Evolutionary conservation across 2,888 invertebrate species (phyloP).

Genomic region (Deroplatys truncata): DNA sequence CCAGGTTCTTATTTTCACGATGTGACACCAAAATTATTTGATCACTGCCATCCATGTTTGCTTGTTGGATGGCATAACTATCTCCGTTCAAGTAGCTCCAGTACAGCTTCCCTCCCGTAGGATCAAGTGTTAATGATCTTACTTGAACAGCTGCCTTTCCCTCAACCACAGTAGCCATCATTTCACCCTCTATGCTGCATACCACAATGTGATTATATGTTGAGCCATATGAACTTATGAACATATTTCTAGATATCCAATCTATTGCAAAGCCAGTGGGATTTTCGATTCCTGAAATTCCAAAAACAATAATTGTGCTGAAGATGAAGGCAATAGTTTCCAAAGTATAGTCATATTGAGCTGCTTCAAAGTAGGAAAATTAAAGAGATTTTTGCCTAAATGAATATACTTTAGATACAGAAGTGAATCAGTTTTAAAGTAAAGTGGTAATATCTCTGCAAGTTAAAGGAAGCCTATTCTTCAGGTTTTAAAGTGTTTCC

Average conservation of each 20-base stretch:
- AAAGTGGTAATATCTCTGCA: too few species aligned
- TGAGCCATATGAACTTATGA: conserved; percentile 60
- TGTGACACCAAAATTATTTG: conserved; percentile 37
- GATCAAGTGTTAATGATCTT: conserved; percentile 67
- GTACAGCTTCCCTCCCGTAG: conserved; percentile 54
- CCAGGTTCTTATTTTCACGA: conserved; percentile 35
- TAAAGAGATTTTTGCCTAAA: too few species aligned
- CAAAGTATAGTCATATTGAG: too few species aligned
- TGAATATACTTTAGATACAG: too few species aligned
- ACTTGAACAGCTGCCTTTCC: conserved; percentile 42
- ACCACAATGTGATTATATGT: conserved; percentile 57
- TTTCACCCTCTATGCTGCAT: conserved; percentile 69
- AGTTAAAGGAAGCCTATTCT: too few species aligned
- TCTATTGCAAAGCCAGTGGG: conserved; percentile 76
- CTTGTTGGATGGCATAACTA: conserved; percentile 54
- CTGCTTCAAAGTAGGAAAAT: too few species aligned
- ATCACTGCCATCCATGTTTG: conserved; percentile 62
- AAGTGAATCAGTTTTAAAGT: too few species aligned
- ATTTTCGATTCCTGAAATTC: conserved; percentile 46
- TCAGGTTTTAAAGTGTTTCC: too few species aligned
- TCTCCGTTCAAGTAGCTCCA: conserved; percentile 52
- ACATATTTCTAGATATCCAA: conserved; percentile 73
- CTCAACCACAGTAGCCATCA: conserved; percentile 49
- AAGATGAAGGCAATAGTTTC: too few species aligned
- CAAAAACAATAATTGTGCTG: not conserved